These are phyloP conservation scores for Sycophila texana DNA, from an alignment of 2,888 invertebrate species.

Conservation along the genomic window DNA sequence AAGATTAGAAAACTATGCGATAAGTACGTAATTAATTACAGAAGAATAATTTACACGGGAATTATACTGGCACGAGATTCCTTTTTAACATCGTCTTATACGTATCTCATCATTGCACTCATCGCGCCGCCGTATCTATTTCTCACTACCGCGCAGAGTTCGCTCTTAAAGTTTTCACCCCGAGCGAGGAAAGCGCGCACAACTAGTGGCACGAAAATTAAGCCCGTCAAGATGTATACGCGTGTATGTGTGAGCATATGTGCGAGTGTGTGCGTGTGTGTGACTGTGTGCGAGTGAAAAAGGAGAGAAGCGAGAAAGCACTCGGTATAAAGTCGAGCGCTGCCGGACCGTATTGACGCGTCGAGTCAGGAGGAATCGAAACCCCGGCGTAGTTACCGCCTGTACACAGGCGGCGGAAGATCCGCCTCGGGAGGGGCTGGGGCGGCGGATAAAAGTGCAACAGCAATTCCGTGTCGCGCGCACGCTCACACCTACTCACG, in stretches of 20 bases:
- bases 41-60: conserved; percentile 38
- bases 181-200: neutral
- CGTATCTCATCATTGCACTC: neutral
- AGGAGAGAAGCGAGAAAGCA: neutral
- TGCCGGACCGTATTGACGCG: neutral
- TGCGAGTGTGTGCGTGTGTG: neutral
- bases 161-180: neutral
- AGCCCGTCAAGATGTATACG: neutral
- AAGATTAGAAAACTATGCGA: conserved; percentile 48
- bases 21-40: conserved; percentile 48
- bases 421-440: neutral
- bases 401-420: conserved; percentile 1
- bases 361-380: conserved; percentile 9
- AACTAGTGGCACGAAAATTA: neutral
- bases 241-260: neutral
- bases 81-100: neutral
- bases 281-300: neutral
- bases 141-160: neutral
- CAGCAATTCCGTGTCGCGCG: conserved; percentile 8
- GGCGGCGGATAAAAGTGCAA: conserved; percentile 19
- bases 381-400: conserved; percentile 21
- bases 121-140: neutral
- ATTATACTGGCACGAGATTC: conserved; percentile 51
- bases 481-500: neutral
- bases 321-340: neutral